Percentiles rank a stretch among this genome's conserved stretches.
Evolutionary conservation across 2,113 vertebrate species (phyloP).

Genomic region (Xerus inauris): DNA sequence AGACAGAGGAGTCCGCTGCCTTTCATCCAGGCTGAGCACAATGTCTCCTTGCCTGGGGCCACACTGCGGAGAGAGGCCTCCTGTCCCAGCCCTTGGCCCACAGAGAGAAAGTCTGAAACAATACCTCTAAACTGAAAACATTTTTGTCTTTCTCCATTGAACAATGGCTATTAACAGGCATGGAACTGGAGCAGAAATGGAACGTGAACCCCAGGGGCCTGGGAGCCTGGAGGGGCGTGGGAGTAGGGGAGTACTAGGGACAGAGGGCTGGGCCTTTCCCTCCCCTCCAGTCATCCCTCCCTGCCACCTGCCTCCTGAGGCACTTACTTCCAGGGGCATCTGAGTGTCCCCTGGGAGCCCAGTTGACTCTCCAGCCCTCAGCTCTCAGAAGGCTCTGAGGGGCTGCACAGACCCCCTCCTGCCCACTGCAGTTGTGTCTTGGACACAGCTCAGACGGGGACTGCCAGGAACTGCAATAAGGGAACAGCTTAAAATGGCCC

Average conservation of each 20-base stretch:
- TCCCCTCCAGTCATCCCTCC: not conserved
- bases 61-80: not conserved
- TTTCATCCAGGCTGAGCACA: not conserved
- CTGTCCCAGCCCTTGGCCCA: not conserved
- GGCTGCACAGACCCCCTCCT: not conserved
- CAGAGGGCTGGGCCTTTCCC: not conserved
- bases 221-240: not conserved
- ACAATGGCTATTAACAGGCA: slow-evolving; percentile 72
- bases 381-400: not conserved
- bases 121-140: slow-evolving; percentile 69
- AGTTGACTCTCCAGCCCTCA: not conserved
- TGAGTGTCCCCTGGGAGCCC: not conserved
- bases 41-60: not conserved
- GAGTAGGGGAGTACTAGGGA: not conserved
- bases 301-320: not conserved
- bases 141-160: slow-evolving; percentile 73
- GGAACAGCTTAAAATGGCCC: not conserved
- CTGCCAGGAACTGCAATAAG: not conserved
- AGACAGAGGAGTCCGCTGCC: not conserved
- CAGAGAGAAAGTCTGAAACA: slow-evolving; percentile 71
- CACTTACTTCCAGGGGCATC: not conserved
- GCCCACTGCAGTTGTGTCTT: not conserved
- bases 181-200: slow-evolving; percentile 63
- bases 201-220: not conserved
- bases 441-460: not conserved